phyloP scores from a whole-genome alignment of 2,888 invertebrate species.

The Ophion costatus region DNA sequence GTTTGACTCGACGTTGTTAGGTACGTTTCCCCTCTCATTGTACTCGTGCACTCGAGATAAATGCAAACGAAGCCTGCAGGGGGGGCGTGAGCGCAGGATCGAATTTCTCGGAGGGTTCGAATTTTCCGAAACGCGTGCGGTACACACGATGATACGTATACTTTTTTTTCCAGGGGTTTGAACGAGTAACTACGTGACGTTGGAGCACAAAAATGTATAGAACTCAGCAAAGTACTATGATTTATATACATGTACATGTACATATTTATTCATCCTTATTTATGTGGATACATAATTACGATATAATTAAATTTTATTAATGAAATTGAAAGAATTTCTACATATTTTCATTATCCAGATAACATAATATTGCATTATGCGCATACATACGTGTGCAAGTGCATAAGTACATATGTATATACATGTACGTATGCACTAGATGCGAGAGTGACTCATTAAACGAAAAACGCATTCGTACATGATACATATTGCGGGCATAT shows the following conservation, averaged over 20 bases:
- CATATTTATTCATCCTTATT: neutral
- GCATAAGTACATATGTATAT: neutral
- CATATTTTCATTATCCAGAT: too few relatives aligned
- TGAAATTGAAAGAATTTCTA: too few relatives aligned
- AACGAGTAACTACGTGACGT: conserved; percentile 24
- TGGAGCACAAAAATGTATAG: too few relatives aligned
- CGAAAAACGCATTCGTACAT: conserved; percentile 29
- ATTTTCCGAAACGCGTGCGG: conserved; percentile 58
- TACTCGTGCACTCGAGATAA: conserved; percentile 53
- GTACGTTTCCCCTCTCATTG: conserved; percentile 28
- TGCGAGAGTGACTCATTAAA: conserved; percentile 62
- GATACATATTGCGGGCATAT: conserved; percentile 20
- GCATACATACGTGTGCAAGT: neutral
- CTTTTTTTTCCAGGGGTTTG: conserved; percentile 31
- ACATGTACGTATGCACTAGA: conserved; percentile 17
- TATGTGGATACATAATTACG: too few relatives aligned
- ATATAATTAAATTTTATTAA: too few relatives aligned
- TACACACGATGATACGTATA: conserved; percentile 11
- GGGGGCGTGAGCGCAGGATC: conserved; percentile 51
- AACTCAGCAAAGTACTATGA: neutral
- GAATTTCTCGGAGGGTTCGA: conserved; percentile 61
- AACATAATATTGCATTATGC: too few relatives aligned
- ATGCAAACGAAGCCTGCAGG: conserved; percentile 40
- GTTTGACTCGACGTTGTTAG: conserved; percentile 45
- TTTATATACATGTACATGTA: neutral